These are phyloP conservation scores for Sebastes minor DNA, from an alignment of 2,797 vertebrate genomes.

Conservation along the genomic window DNA sequence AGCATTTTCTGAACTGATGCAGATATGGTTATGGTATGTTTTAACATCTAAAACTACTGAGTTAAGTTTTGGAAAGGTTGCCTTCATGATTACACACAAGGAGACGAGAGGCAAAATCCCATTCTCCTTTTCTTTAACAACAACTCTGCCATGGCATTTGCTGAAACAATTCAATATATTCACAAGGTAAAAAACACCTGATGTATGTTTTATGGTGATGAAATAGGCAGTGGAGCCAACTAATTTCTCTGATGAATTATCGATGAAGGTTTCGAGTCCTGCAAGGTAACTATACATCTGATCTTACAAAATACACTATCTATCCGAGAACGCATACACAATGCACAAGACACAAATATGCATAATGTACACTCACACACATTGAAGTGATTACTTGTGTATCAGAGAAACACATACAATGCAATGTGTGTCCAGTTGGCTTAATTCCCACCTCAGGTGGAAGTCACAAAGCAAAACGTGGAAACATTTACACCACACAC, in stretches of 20 bases:
- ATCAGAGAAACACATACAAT: neutral
- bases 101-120: neutral
- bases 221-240: neutral
- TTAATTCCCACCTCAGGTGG: neutral
- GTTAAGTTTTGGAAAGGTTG: neutral
- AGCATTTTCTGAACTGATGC: neutral
- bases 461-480: neutral
- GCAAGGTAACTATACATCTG: neutral
- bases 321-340: neutral
- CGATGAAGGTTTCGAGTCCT: neutral
- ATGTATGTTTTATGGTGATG: neutral
- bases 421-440: conserved; percentile 3
- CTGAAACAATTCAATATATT: no score
- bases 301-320: neutral
- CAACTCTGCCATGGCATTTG: no score
- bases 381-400: conserved; percentile 6
- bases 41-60: neutral
- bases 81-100: neutral
- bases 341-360: neutral
- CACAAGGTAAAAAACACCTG: no score
- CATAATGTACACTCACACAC: neutral
- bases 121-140: neutral
- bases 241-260: neutral
- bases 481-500: conserved; percentile 20
- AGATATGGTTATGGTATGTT: neutral